Evolutionary conservation across 1,140 invertebrate genomes (phyloP), one percentile per base, ranked within the genome.

Genomic region (Zaprionus nigranus): DNA sequence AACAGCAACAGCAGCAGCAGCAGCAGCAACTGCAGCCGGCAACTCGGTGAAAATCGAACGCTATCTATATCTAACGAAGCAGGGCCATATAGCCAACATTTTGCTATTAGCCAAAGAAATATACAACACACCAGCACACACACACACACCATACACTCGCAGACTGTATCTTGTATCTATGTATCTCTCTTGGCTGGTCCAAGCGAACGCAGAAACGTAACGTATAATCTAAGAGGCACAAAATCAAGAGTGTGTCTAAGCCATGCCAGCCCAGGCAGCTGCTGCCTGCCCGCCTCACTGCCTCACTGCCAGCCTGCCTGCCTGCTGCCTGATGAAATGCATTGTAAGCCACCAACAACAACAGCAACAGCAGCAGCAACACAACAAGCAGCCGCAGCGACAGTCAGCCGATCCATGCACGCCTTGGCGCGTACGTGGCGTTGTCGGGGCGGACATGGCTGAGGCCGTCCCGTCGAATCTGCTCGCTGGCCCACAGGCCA

Each of bases 41-140:
- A 38, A 38, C 73, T 71, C 34, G 71, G 79, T 79, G 69, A 79
- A 84, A 90, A 88, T 88, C 84, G 84, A 88, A 90, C 80, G 85
- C 85, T 88, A 88, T 88, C 84, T 88, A 88, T 88, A 88, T 88
- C 84, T 88, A 84, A 81, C 82, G 84, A 84, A 86, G 82, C 86
- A 85, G 84, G 79, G 82, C 82, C 86, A 76, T 90, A 88, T 85
- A 87, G 82, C 85, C 75, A 88, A 90, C 85, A 90, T 90, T 90
- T 90, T 71, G 85, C 85, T 90, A 90, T 90, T 90, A 90, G 85
- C 84, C 78, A 72, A 82, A 76, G 88, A 85, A 83, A 77, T 80
- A 85, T 81, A 90, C 66, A 82, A 62, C 63, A 66, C 56, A 51
- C 49, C 30, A 34, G 69, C 56, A 69, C 38, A 68, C 54, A 58